Base-by-base conservation (phyloP, 92 coral and sea anemone species). In the Parazoanthus atlanticus region DNA sequence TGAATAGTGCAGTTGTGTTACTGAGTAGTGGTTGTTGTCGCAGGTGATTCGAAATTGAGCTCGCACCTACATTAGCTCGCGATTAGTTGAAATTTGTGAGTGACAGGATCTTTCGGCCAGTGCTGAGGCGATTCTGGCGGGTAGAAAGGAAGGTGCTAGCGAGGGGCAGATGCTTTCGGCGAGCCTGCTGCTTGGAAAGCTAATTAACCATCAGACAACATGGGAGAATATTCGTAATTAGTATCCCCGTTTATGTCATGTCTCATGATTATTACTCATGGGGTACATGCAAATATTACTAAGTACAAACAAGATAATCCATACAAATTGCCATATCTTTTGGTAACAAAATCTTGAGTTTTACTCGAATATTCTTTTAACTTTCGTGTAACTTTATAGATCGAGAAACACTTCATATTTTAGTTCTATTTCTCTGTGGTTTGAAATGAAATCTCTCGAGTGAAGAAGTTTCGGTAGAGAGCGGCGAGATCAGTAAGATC, bases 171-270 rank as follows among this genome's bases (percentile, higher is more conserved):
- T 75, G 79, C 52, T 75, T 26, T 75, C 12, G 46, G 79, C 30
- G 3, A 4, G 79, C 79, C 79, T 38, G n/a, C 69, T 75, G 43
- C 79, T 75, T 75, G 13, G 46, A 34, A 36, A 75, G 46, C 79
- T 75, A 75, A 75, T 75, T 36, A 75, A 38, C 52, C 79, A 33
- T 33, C 79, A 36, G 46, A 75, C 78, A 74, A 30, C 79, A 38
- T 36, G 79, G 52, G 52, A 34, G 9, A 73, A 73, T 73, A 73
- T 36, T 43, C 43, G n/a, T 75, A 75, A 75, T 75, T 75, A 38
- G 79, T 75, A 75, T 36, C 40, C 52, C 79, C 49, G 79, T 75
- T 75, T 75, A 75, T 75, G 49, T 75, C 79, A 75, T 23, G 79
- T 75, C 46, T 19, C 19, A 75, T 75, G 40, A 36, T 75, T 75